phyloP scores from a whole-genome alignment of 2,888 invertebrate species.

The Dioctria linearis region DNA sequence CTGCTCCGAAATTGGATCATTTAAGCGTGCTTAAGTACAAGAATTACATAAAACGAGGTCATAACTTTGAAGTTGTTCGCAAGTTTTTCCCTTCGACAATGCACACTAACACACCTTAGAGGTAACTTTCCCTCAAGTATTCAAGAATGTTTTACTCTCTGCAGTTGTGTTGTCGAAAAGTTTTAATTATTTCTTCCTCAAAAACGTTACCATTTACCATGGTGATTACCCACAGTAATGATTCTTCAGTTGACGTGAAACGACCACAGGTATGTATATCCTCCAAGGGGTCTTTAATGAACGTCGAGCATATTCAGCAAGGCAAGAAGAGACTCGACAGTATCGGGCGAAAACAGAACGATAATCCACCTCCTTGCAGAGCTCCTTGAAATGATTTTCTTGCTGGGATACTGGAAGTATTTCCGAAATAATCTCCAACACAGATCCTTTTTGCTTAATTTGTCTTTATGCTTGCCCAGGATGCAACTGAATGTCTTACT shows the following conservation, averaged over 20 bases:
- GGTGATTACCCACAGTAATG: constrained; percentile 43
- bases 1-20: neutral
- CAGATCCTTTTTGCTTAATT: constrained; percentile 36
- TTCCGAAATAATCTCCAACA: constrained; percentile 23
- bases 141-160: neutral
- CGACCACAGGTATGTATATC: constrained; percentile 29
- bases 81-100: neutral
- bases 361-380: neutral
- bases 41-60: constrained; percentile 27
- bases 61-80: constrained; percentile 28
- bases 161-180: constrained; percentile 31
- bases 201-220: constrained; percentile 40
- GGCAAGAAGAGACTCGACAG: constrained; percentile 14
- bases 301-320: constrained; percentile 33
- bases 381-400: constrained; percentile 1
- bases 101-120: neutral
- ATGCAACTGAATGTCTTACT: constrained; percentile 6
- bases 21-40: constrained; percentile 18
- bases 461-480: constrained; percentile 13
- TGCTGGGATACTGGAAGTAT: neutral
- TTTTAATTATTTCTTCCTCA: constrained; percentile 43
- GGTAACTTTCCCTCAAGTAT: neutral
- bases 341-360: constrained; percentile 4
- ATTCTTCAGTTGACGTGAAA: constrained; percentile 15
- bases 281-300: constrained; percentile 18